Evolutionary conservation across 2,888 invertebrate species (phyloP).

Genomic region (Hypomecis punctinalis): DNA sequence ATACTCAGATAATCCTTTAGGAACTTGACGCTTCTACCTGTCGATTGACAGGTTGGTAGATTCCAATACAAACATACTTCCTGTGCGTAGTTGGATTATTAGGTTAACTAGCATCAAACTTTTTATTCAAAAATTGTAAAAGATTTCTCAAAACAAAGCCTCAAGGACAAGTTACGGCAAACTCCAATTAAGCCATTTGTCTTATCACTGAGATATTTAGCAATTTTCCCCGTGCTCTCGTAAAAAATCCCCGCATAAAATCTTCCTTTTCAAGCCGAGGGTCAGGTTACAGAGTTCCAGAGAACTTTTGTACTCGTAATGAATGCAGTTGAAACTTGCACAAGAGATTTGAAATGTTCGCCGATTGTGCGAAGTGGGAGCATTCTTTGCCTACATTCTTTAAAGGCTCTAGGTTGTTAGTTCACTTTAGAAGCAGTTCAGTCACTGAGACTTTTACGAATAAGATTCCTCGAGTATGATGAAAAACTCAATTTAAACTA

Average conservation of each 20-base stretch:
- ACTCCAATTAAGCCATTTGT: constrained; percentile 15
- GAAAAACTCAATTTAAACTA: too few relatives aligned
- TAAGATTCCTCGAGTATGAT: constrained; percentile 16
- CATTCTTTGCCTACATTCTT: constrained; percentile 38
- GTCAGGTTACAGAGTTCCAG: constrained; percentile 5
- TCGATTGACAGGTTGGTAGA: too few relatives aligned
- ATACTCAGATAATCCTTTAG: too few relatives aligned
- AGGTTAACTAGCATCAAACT: too few relatives aligned
- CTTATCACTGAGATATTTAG: constrained; percentile 20
- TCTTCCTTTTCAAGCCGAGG: constrained; percentile 10
- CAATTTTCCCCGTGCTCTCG: constrained; percentile 15
- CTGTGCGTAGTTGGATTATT: too few relatives aligned
- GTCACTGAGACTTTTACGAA: constrained; percentile 18
- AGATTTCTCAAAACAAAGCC: background rate
- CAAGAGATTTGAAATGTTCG: constrained; percentile 39
- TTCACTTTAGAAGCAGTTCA: constrained; percentile 14
- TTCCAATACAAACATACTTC: too few relatives aligned
- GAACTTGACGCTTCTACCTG: too few relatives aligned
- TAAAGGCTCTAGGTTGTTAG: constrained; percentile 20
- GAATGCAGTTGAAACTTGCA: constrained; percentile 41
- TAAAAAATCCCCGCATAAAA: constrained; percentile 12
- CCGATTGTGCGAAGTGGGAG: constrained; percentile 24
- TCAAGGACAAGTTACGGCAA: background rate
- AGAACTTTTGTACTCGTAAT: constrained; percentile 25
- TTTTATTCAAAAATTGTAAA: background rate